A percentile compares a stretch with the other conserved stretches of the same genome.
Evolutionary conservation across 2,797 vertebrate species (phyloP).

Genomic region (Pseudochirops cupreus): DNA sequence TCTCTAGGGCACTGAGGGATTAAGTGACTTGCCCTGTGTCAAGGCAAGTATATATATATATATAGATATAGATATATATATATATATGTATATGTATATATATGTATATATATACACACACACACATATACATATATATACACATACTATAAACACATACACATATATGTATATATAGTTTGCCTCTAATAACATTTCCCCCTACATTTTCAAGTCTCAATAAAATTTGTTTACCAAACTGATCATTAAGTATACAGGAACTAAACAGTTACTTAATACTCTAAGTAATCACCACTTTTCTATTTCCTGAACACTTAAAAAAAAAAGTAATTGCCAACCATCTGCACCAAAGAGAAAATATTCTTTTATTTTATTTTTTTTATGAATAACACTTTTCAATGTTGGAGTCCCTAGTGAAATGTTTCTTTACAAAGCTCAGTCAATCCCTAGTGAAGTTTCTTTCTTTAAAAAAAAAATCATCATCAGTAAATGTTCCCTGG

Average conservation of each 20-base stretch:
- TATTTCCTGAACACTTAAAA: conserved; percentile 37
- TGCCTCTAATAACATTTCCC: not conserved
- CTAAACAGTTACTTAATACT: conserved; percentile 22
- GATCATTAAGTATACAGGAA: conserved; percentile 16
- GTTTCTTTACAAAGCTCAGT: conserved; percentile 64
- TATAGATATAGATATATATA: too few species aligned
- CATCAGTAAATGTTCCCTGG: conserved; percentile 81
- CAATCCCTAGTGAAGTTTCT: conserved; percentile 58
- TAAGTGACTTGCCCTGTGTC: not conserved
- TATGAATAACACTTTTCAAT: conserved; percentile 66
- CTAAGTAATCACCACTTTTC: conserved; percentile 29
- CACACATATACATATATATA: too few species aligned
- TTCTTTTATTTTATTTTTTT: conserved; percentile 62
- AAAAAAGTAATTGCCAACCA: conserved; percentile 56
- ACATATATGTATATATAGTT: not conserved
- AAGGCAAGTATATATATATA: too few species aligned
- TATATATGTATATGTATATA: too few species aligned
- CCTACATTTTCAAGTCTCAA: not conserved
- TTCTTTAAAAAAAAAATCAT: conserved; percentile 68
- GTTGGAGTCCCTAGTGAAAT: conserved; percentile 54
- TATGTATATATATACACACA: too few species aligned
- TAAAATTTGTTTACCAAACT: conserved; percentile 16
- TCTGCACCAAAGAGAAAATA: conserved; percentile 48
- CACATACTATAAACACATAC: not conserved
- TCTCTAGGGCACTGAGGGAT: not conserved